These are phyloP conservation scores for Alentia gelatinosa DNA, from an alignment of 2,888 invertebrate genomes.

Conservation along the genomic window DNA sequence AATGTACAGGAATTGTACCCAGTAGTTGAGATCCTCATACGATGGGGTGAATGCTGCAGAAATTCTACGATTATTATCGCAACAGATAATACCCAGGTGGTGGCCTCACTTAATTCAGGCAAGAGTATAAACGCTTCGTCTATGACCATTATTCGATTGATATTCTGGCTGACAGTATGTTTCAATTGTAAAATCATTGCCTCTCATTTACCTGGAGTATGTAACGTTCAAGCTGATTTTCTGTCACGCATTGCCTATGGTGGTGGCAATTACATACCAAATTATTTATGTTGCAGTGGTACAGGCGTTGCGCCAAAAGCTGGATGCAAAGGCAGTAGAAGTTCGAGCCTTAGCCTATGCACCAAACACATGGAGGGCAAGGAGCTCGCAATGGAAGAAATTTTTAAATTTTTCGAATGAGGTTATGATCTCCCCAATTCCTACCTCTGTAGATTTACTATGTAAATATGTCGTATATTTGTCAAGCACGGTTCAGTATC, in stretches of 20 bases:
- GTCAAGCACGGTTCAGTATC: background rate
- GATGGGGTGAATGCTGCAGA: background rate
- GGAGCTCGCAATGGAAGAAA: background rate
- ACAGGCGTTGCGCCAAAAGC: background rate
- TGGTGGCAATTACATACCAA: background rate
- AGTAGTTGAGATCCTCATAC: background rate
- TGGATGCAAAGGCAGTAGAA: background rate
- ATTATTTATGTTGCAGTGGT: background rate
- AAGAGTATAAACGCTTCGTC: background rate
- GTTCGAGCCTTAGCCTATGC: background rate
- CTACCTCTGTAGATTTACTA: background rate
- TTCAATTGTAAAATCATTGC: background rate
- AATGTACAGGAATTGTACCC: background rate
- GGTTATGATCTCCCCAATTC: background rate
- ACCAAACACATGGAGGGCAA: background rate
- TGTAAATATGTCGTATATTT: background rate
- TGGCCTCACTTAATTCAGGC: background rate
- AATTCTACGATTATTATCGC: background rate
- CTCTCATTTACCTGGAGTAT: background rate
- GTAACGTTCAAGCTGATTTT: background rate
- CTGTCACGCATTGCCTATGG: background rate
- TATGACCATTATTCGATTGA: background rate
- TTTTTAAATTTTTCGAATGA: background rate
- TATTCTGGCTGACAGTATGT: background rate
- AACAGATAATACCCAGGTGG: background rate